Base-by-base conservation (phyloP, 2,113 vertebrate genomes). In the Kryptolebias marmoratus region DNA sequence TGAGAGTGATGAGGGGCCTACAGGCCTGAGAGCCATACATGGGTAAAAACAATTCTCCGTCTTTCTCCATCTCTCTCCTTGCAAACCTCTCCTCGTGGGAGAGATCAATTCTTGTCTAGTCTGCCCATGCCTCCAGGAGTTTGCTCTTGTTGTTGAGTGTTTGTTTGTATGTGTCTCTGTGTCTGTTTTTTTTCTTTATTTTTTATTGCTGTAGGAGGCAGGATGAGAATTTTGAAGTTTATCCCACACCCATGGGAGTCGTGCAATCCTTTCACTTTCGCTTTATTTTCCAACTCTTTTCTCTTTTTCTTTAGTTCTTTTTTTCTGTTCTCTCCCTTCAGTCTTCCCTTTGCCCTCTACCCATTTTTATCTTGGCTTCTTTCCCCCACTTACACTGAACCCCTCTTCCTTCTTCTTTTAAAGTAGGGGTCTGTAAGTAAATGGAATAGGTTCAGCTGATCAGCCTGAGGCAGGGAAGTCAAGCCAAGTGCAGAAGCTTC, bases 61-160 rank as follows among this genome's bases (percentile, higher is more conserved):
- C 79, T 77, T 68, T 52, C 75, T 90, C 78, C 52, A 39, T 75
- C 80, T 81, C 71, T 64, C 39, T 69, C 68, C 68, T 76, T 74
- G 73, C 80, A 69, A 87, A 81, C 78, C 62, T 87, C 80, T 90
- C 88, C 88, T 89, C 84, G 89, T 88, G 88, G 90, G 90, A 92
- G 83, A 82, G 90, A 94, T 94, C 92, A 93, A 94, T 94, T 93
- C 85, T 88, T 71, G 90, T 93, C 90, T 94, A 91, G 92, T 92
- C 92, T 90, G 81, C 75, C 84, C 86, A 88, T 80, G 88, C 92
- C 90, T 93, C 89, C 84, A 92, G 93, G 90, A 91, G 78, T 89
- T 84, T 88, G 84, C 85, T 88, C 73, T 80, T 86, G 67, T 78
- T 82, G 79, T 84, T 77, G 80, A 64, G 70, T 75, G 79, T 72